Evolutionary conservation across 2,113 vertebrate genomes (phyloP).

Genomic region (Scolopax mira): DNA sequence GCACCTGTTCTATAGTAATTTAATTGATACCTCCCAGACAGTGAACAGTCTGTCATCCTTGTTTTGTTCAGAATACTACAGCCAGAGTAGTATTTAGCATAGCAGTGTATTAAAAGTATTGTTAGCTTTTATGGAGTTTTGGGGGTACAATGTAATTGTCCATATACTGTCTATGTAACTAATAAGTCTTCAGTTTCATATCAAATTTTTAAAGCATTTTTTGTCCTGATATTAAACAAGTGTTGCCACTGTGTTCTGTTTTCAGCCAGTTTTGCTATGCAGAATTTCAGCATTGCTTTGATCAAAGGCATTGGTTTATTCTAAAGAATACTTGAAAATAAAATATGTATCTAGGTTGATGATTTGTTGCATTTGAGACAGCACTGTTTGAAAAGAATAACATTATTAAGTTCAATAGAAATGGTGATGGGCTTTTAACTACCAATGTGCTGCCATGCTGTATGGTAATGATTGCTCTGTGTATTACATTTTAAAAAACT

Average conservation of each 20-base stretch:
- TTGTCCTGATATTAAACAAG: not conserved
- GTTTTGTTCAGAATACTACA: not conserved
- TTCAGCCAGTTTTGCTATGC: not conserved
- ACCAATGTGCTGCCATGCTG: not conserved
- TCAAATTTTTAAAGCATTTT: not conserved
- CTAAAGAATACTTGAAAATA: constrained; percentile 35
- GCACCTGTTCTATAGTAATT: not conserved
- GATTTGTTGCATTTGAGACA: constrained; percentile 23
- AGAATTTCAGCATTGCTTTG: constrained; percentile 1
- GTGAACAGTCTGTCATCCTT: not conserved
- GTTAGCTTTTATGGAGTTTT: not conserved
- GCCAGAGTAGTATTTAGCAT: not conserved
- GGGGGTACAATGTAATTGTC: not conserved
- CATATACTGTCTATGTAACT: not conserved
- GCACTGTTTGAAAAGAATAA: constrained; percentile 48
- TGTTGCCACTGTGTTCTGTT: not conserved
- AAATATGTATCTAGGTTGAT: constrained; percentile 67
- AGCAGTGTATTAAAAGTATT: not conserved
- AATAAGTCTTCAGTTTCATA: not conserved
- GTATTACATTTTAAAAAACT: not conserved
- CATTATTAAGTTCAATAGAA: constrained; percentile 49
- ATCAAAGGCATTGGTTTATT: constrained; percentile 44
- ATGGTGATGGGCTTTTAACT: constrained; percentile 47
- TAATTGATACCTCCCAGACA: not conserved
- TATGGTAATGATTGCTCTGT: not conserved